Base-by-base conservation (phyloP, 1,140 invertebrate genomes). In the Probaryconus sp. region DNA sequence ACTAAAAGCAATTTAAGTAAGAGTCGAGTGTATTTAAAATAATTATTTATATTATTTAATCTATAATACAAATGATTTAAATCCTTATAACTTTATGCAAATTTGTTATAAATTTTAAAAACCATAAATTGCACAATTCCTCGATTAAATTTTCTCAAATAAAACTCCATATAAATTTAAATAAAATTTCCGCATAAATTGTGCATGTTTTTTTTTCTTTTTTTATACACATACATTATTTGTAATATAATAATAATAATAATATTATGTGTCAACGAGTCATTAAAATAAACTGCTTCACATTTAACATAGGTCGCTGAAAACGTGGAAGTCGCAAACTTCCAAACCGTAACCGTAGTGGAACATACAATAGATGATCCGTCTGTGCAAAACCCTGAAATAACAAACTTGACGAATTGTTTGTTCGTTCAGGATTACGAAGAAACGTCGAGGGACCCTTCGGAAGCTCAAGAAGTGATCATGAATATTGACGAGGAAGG, bases 401-500 rank as follows among this genome's bases (percentile, higher is more conserved):
- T 67, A 67, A 73, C 69, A 61, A 65, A 65, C 69, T 60, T 61
- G 60, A 69, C 58, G 51, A 68, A 68, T 33, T 56, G 47, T 65
- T 48, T 68, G 10, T 61, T 69, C 50, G 61, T 33, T 38, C 69
- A 85, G 81, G 83, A 87, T 53, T 85, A 83, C 16, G 84, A 87
- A 63, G 85, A 87, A 40, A 86, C 78, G 3, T 87, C 81, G 10
- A 83, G 77, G 48, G 84, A 85, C 37, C 81, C 81, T 20, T 86
- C 85, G 3, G 81, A 84, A 50, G 79, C 76, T 1, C 81, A 78
- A 5, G 81, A 84, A 42, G 80, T 87, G 7, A 85, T 88, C 13
- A 83, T 88, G 81, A 83, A 78, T 13, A 84, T 85, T 20, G 67
- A 78, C 18, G 83, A 86, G 31, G 83, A 86, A 14, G 80, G 78